Evolutionary conservation across 2,797 vertebrate genomes (phyloP), one percentile per base, ranked within the genome.

Genomic region (Malurus splendens): DNA sequence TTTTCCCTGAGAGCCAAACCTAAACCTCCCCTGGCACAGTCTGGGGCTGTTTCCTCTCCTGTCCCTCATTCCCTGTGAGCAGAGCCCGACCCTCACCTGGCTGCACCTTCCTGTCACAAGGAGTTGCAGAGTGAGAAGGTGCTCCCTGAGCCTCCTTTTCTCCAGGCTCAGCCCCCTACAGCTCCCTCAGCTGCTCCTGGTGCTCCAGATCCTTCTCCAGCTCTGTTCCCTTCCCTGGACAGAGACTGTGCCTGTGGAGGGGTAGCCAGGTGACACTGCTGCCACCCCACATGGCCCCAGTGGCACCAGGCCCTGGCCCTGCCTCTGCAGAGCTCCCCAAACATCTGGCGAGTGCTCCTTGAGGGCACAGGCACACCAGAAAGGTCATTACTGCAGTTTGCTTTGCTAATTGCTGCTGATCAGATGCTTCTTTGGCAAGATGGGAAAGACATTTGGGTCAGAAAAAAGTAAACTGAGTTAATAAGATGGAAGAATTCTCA

Each of bases 381-480:
- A 76, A 85, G 79, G 82, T 85, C 78, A 68, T 51, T 39, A 56
- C 76, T 80, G 84, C 68, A 17, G 51, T 62, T 86, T 82, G 75
- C 60, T 89, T 79, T 76, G 89, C 51, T 91, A 91, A 71, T 61
- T 89, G 90, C 86, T 82, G 75, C 82, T 82, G 57, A 54, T 87
- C 61, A 80, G 72, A 55, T 28, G 72, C 24, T 77, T 76, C 60
- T 75, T 82, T 64, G 86, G 72, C 54, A 82, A 74, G 36, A 24
- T 9, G 25, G 19, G 9, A 27, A 89, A 73, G 82, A 80, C 23
- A 47, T 73, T 85, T 60, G 52, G 30, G 73, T 42, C 2, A 3
- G 20, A 86, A 70, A 75, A 61, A 75, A 16, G 12, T 2, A 39
- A 62, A 78, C 2, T 1, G 17, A 73, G 32, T 67, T 86, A 1